Percentiles rank a stretch among this genome's conserved stretches.
These are phyloP conservation scores for Anguilla japonica DNA, from an alignment of 2,113 vertebrate species.

Conservation along the genomic window DNA sequence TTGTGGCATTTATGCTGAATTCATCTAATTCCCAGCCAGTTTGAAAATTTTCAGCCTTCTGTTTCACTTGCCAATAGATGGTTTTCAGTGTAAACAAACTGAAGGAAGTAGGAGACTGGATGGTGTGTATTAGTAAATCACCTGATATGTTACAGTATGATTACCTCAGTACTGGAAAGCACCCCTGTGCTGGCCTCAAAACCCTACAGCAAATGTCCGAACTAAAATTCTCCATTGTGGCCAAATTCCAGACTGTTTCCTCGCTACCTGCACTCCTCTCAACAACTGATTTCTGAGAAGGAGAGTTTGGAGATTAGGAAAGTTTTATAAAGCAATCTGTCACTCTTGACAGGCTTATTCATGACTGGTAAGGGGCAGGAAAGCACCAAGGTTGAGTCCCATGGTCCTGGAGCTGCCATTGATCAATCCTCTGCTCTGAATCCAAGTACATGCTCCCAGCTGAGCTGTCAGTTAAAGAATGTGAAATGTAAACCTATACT, in stretches of 20 bases:
- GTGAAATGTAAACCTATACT: background rate
- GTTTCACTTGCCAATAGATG: background rate
- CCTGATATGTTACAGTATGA: background rate
- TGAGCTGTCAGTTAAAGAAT: background rate
- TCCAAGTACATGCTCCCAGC: background rate
- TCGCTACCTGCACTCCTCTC: background rate
- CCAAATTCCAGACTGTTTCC: background rate
- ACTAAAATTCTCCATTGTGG: background rate
- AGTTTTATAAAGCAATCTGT: background rate
- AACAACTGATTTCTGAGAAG: background rate
- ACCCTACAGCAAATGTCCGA: too few relatives aligned
- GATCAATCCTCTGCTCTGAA: background rate
- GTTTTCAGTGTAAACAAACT: background rate
- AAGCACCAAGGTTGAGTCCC: background rate
- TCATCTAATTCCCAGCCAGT: background rate
- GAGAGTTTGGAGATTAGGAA: background rate
- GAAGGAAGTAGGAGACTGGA: background rate
- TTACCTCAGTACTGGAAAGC: background rate
- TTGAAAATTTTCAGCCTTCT: background rate
- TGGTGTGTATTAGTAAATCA: background rate
- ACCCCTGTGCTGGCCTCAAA: background rate
- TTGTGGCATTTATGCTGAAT: background rate
- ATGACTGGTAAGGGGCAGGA: background rate
- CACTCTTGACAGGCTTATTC: background rate
- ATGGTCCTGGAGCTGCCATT: background rate